Base-by-base conservation (phyloP, 2,888 invertebrate genomes). In the Meta bourneti region DNA sequence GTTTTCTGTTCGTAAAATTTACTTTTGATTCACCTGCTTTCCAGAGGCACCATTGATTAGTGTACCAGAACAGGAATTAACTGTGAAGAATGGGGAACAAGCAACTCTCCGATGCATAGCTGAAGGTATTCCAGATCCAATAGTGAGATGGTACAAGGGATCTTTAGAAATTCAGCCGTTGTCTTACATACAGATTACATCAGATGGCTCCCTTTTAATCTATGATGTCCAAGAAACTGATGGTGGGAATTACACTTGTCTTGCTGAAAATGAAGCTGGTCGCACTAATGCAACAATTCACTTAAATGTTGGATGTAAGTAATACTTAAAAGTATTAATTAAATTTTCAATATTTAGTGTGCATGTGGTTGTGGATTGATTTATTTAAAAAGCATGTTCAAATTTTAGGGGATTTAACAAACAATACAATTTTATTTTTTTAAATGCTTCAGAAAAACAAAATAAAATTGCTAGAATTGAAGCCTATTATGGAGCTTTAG, bases 251-350 rank as follows among this genome's bases (percentile, higher is more conserved):
- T 96, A 96, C 94, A 95, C 95, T 0, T 97, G 97, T 93, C 95
- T 95, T 16, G 96, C 96, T 0, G 94, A 94, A n/a, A 97, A 96
- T 94, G 95, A 95, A 79, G 96, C 96, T 0, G 97, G 97, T 0
- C 94, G 95, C 0, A 95, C 95, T 0, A 95, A 95, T 90, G 95
- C 96, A 19, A 94, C 95, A 87, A 96, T 96, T 93, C 94, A 95
- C 81, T 95, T 96, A 69, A 94, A 94, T 34, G 95, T 96, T 0
- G 95, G 96, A n/a, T 95, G 95, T 95, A 93, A 94, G 94, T 94
- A 72, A 81, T 93, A 72, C 93, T 61, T 69, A 54, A 0, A n/a
- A 93, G n/a, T n/a, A n/a, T n/a, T n/a, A n/a, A n/a, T n/a, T n/a
- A n/a, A n/a, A n/a, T n/a, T n/a, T n/a, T n/a, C n/a, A 0, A 94